These are phyloP conservation scores for Drosophila tristis DNA, from an alignment of 1,140 invertebrate species.

Conservation along the genomic window DNA sequence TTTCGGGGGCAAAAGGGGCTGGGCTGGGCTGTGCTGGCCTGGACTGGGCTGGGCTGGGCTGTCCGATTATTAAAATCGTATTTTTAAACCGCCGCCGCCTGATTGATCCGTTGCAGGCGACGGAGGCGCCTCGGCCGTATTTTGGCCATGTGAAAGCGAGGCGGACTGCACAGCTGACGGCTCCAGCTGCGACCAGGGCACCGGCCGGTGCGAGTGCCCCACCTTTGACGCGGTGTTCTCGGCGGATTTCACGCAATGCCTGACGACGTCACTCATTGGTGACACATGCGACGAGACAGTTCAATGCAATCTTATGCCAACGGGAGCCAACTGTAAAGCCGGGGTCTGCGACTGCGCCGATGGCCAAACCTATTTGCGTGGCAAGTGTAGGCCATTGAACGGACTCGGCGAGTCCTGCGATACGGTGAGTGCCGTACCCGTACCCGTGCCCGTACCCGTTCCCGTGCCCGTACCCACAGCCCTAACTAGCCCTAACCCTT, in stretches of 20 bases:
- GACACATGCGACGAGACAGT: constrained; percentile 77
- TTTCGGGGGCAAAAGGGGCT: neutral
- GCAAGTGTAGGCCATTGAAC: constrained; percentile 77
- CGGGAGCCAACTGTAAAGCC: constrained; percentile 83
- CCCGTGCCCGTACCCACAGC: too few species aligned
- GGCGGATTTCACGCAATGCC: constrained; percentile 68
- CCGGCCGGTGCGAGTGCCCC: constrained; percentile 63
- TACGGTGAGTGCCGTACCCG: constrained; percentile 50
- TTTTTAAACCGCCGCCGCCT: neutral
- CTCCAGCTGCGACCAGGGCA: constrained; percentile 59
- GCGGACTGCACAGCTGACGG: constrained; percentile 74
- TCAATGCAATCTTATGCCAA: constrained; percentile 84
- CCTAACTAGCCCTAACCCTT: too few species aligned
- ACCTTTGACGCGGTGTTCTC: constrained; percentile 71
- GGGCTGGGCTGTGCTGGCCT: neutral
- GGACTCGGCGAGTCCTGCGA: constrained; percentile 73
- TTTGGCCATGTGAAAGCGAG: constrained; percentile 79
- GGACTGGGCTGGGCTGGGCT: too few species aligned
- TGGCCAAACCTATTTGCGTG: constrained; percentile 79
- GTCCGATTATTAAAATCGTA: too few species aligned
- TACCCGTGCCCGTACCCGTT: too few species aligned
- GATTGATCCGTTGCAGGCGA: constrained; percentile 34
- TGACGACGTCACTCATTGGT: constrained; percentile 78
- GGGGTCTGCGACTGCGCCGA: constrained; percentile 84
- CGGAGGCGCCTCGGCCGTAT: constrained; percentile 61